A percentile compares a stretch with the other conserved stretches of the same genome.
Conservation (phyloP, 1,140 invertebrate genomes). For the Monomorium pharaonis region DNA sequence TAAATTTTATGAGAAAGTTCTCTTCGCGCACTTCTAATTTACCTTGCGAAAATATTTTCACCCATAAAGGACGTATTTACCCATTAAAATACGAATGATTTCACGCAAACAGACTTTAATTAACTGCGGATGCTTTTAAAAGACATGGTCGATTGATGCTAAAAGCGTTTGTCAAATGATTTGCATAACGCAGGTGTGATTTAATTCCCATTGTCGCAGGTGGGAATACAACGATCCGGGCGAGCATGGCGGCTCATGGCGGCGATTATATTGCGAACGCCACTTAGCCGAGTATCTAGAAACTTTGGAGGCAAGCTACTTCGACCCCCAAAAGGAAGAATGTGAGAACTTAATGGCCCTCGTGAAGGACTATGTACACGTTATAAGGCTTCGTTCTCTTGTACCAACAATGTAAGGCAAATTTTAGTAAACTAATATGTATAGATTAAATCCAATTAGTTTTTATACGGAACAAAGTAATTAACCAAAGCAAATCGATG, state of each 20-base stretch:
- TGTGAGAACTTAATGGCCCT: slow-evolving; percentile 74
- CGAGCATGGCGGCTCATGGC: slow-evolving; percentile 80
- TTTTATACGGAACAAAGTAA: neutral
- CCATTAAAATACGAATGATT: neutral
- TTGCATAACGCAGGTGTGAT: neutral
- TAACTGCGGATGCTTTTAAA: neutral
- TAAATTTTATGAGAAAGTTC: no score
- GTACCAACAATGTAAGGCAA: slow-evolving; percentile 76
- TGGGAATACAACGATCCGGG: slow-evolving; percentile 77
- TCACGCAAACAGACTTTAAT: neutral
- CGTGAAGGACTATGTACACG: slow-evolving; percentile 69
- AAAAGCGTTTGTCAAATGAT: neutral
- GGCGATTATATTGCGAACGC: slow-evolving; percentile 81
- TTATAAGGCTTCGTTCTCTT: slow-evolving; percentile 75
- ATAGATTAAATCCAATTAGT: neutral
- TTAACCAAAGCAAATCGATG: neutral
- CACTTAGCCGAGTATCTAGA: slow-evolving; percentile 82
- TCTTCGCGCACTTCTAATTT: neutral
- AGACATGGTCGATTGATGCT: neutral
- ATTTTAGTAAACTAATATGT: neutral
- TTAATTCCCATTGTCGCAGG: slow-evolving; percentile 61
- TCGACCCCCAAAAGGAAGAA: slow-evolving; percentile 67
- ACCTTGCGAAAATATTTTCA: neutral
- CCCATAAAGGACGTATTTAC: neutral
- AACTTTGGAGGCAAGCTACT: slow-evolving; percentile 74